Base-by-base conservation (phyloP, 2,113 vertebrate genomes). In the Microcebus ravelobensis region DNA sequence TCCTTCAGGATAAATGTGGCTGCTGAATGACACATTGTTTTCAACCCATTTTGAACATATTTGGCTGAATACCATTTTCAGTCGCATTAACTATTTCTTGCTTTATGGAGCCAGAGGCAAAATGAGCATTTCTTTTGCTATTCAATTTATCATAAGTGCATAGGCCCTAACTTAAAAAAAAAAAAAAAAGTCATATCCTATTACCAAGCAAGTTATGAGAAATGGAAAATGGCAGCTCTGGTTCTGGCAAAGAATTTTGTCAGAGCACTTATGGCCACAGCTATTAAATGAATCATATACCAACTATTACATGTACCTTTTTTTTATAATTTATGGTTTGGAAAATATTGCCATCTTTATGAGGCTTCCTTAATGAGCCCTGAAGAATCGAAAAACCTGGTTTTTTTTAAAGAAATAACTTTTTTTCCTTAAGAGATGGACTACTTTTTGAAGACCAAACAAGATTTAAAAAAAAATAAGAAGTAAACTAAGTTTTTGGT, bases 321-420 rank as follows among this genome's bases (percentile, higher is more conserved):
- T 52, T 52, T 82, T 52, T 42, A 20, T 68, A 92, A 73, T 29
- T 52, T 91, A 61, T 68, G 55, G 63, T 79, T 86, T 94, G 91
- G 73, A 90, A 96, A 92, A 94, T 50, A 94, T n/a, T 87, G 39
- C 61, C 55, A 92, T 92, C 39, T 65, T 63, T 80, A 45, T 76
- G 36, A 61, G 34, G 31, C 71, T 89, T 95, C 83, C 63, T 79
- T 68, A 20, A 20, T 65, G 31, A 82, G 6, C 12, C 59, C 34
- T 42, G 1, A 89, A 89, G 48, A 80, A 89, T 3, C 63, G 4
- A 92, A 84, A 96, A 39, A 68, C 4, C 1, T 4, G 34, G 55
- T 68, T 45, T 13, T 45, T 13, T 57, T 57, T 55, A 18, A 97
- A 67, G 31, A 83, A 73, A 77, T 0, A 34, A 1, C 13, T 42